phyloP scores from a whole-genome alignment of 1,140 invertebrate species.

The Psix sp. region DNA sequence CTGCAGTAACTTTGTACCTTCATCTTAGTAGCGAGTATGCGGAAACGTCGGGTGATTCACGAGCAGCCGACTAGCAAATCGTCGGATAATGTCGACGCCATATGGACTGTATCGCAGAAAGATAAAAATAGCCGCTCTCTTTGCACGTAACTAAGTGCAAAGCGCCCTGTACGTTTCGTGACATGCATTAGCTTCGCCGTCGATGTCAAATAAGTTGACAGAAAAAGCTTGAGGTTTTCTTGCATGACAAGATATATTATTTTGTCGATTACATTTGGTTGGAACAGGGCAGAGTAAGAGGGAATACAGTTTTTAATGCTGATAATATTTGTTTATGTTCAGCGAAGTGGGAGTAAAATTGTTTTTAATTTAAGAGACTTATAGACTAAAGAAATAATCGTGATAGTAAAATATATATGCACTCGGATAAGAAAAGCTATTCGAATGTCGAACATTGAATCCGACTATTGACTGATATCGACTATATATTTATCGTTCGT shows the following conservation, averaged over 20 bases:
- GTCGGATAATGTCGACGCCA: slow-evolving; percentile 59
- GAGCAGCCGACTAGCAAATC: slow-evolving; percentile 57
- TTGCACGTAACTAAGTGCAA: slow-evolving; percentile 47
- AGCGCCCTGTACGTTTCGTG: slow-evolving; percentile 41
- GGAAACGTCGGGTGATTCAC: slow-evolving; percentile 58
- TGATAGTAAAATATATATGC: slow-evolving; percentile 29
- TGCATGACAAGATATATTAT: slow-evolving; percentile 31
- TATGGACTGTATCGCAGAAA: slow-evolving; percentile 42
- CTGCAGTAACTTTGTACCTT: slow-evolving; percentile 44
- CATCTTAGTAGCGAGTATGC: slow-evolving; percentile 44
- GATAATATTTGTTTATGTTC: slow-evolving; percentile 22
- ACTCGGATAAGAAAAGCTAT: slow-evolving; percentile 2
- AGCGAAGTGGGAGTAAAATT: not conserved
- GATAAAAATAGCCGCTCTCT: slow-evolving; percentile 57
- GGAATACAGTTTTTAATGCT: not conserved
- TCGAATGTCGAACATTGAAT: slow-evolving; percentile 36
- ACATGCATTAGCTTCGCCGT: slow-evolving; percentile 34
- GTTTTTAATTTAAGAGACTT: slow-evolving; percentile 32
- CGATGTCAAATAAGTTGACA: slow-evolving; percentile 52
- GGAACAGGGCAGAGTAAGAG: not conserved
- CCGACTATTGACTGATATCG: slow-evolving; percentile 59
- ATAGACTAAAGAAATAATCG: slow-evolving; percentile 31
- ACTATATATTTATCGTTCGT: slow-evolving; percentile 55
- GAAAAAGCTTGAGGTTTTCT: slow-evolving; percentile 27
- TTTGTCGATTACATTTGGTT: slow-evolving; percentile 24